phyloP scores from a whole-genome alignment of 2,888 invertebrate genomes.

The Drosophila subsilvestris region DNA sequence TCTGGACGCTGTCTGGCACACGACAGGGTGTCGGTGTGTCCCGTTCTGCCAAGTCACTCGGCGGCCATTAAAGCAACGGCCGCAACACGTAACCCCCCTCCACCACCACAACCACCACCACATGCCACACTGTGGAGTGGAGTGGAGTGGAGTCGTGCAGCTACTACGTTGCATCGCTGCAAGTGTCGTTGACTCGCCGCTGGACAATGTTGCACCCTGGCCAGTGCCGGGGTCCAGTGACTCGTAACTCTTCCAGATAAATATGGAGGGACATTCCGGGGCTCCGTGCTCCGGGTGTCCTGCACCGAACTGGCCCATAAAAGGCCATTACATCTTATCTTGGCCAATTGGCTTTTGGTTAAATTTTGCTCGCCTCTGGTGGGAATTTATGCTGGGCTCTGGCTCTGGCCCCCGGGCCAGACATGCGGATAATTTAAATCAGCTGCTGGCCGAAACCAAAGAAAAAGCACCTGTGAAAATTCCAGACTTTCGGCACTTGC shows the following conservation, averaged over 20 bases:
- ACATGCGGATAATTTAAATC: slow-evolving; percentile 76
- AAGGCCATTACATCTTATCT: slow-evolving; percentile 75
- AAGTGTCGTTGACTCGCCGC: slow-evolving; percentile 68
- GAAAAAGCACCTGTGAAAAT: slow-evolving; percentile 67
- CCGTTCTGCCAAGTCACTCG: slow-evolving; percentile 72
- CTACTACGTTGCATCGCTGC: slow-evolving; percentile 41
- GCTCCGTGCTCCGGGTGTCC: slow-evolving; percentile 2
- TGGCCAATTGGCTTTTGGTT: slow-evolving; percentile 69
- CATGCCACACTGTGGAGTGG: no score
- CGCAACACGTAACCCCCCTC: slow-evolving; percentile 4
- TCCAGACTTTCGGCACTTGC: slow-evolving; percentile 50
- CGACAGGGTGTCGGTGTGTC: slow-evolving; percentile 22
- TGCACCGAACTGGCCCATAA: slow-evolving; percentile 47
- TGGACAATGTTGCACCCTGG: slow-evolving; percentile 43
- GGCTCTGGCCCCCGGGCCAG: slow-evolving; percentile 51
- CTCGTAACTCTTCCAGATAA: slow-evolving; percentile 69
- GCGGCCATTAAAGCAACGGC: slow-evolving; percentile 65
- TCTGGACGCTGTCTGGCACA: slow-evolving; percentile 35
- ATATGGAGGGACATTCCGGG: slow-evolving; percentile 38
- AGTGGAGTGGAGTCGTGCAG: no score
- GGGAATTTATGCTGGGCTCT: slow-evolving; percentile 67
- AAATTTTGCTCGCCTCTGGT: slow-evolving; percentile 35
- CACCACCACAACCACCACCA: no score
- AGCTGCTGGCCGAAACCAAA: slow-evolving; percentile 39
- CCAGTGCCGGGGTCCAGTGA: slow-evolving; percentile 18